Conservation (phyloP, 1,140 invertebrate genomes). For the Cyclargus thomasi region DNA sequence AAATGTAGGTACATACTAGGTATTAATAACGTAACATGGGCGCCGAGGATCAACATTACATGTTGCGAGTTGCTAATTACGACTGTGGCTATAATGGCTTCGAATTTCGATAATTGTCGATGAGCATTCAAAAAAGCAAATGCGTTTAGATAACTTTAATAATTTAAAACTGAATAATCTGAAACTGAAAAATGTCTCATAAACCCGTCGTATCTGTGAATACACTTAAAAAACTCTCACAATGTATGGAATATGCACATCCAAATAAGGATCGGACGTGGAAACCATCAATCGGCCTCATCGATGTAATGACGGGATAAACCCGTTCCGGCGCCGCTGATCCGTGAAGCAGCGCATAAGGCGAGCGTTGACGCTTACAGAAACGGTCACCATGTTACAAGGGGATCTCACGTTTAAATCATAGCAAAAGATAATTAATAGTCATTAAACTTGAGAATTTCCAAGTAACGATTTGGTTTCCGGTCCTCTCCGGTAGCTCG, state of each 20-base stretch:
- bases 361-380: conserved; percentile 55
- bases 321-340: conserved; percentile 44
- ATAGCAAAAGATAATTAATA: no score
- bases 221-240: neutral
- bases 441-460: no score
- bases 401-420: neutral
- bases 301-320: conserved; percentile 44
- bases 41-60: no score
- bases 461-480: no score
- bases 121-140: no score
- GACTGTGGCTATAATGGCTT: no score
- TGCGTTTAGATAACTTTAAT: no score
- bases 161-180: no score
- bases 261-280: conserved; percentile 24
- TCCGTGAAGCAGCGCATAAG: conserved; percentile 51
- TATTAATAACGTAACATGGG: neutral
- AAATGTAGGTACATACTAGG: neutral
- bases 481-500: no score
- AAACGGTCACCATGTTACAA: conserved; percentile 32
- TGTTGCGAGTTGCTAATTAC: no score
- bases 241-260: neutral
- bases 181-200: neutral
- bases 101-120: no score
- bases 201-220: neutral
- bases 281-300: conserved; percentile 26